phyloP scores from a whole-genome alignment of 2,888 invertebrate genomes.

The Epirrhoe alternata region DNA sequence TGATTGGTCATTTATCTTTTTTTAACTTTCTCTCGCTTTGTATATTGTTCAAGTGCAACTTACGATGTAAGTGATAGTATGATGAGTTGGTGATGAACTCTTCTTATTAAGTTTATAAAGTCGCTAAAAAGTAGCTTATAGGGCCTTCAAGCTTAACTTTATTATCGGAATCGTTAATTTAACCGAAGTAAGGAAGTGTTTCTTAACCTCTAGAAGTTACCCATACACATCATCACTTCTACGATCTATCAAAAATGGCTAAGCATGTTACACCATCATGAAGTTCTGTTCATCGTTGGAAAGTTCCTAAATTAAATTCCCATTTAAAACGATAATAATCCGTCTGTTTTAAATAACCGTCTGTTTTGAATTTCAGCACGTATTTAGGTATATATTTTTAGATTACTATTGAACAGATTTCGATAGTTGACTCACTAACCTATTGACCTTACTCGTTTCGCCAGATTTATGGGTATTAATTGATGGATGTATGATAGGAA shows the following conservation, averaged over 20 bases:
- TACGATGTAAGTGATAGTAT: slow-evolving; percentile 30
- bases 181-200: no score
- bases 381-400: slow-evolving; percentile 37
- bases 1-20: slow-evolving; percentile 45
- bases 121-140: no score
- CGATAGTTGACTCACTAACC: slow-evolving; percentile 57
- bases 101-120: no score
- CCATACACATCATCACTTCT: no score
- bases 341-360: not conserved
- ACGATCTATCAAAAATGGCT: no score
- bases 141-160: no score
- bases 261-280: no score
- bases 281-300: not conserved
- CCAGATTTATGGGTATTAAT: slow-evolving; percentile 49
- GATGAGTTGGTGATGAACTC: no score
- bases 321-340: not conserved
- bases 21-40: slow-evolving; percentile 41
- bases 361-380: not conserved
- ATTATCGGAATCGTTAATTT: no score
- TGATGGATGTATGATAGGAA: slow-evolving; percentile 37
- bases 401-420: slow-evolving; percentile 50
- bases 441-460: slow-evolving; percentile 50
- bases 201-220: no score
- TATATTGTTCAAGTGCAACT: slow-evolving; percentile 26
- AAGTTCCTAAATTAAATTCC: not conserved